Percentiles rank a stretch among this genome's conserved stretches.
Conservation (phyloP, 2,113 vertebrate genomes). For the Laterallus jamaicensis region DNA sequence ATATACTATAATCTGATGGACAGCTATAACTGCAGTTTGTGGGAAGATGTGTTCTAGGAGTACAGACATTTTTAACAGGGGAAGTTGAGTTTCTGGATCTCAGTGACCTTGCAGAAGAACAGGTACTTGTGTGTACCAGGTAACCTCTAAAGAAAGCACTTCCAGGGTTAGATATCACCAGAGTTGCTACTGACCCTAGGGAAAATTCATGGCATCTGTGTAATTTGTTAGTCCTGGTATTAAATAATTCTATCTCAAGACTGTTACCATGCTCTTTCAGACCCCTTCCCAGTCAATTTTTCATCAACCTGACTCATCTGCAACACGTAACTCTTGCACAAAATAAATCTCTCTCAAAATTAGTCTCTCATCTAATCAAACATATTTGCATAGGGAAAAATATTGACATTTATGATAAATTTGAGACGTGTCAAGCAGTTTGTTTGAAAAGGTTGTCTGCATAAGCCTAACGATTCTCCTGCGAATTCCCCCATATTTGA, state of each 20-base stretch:
- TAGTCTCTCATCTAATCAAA: background rate
- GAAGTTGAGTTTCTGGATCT: background rate
- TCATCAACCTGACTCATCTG: background rate
- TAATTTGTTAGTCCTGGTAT: background rate
- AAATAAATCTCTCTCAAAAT: too few relatives aligned
- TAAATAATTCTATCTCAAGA: background rate
- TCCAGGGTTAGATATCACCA: background rate
- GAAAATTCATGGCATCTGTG: background rate
- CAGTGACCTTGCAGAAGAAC: background rate
- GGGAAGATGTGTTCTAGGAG: background rate
- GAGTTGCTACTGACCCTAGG: background rate
- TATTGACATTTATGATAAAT: background rate
- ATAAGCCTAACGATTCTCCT: background rate
- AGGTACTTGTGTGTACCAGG: background rate
- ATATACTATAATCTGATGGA: background rate
- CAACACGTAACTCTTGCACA: background rate
- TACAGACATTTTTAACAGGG: background rate
- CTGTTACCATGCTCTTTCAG: background rate
- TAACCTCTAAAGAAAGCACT: background rate
- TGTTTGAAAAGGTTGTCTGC: background rate
- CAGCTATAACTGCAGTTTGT: background rate
- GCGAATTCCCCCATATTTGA: background rate
- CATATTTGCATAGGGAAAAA: background rate
- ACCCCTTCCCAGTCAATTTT: background rate
- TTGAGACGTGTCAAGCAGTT: background rate